Base-by-base conservation (phyloP, 2,888 invertebrate species). In the Vannuccia rotundouncinata region DNA sequence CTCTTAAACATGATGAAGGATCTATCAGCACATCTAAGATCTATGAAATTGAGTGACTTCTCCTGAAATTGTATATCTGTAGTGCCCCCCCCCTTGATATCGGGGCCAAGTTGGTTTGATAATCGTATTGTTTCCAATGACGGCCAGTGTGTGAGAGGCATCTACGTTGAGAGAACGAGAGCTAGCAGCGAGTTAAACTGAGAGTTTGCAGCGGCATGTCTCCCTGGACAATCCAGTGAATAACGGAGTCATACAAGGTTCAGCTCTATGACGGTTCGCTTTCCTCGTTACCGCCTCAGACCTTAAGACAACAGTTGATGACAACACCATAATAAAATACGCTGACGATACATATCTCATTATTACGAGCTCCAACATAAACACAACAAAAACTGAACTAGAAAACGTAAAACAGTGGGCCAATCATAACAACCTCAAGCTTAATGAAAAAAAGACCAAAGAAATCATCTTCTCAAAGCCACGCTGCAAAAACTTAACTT, bases 161-260 rank as follows among this genome's bases (percentile, higher is more conserved):
- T n/a, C n/a, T n/a, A n/a, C n/a, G n/a, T n/a, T n/a, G n/a, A n/a
- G n/a, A n/a, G n/a, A n/a, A n/a, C n/a, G n/a, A n/a, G n/a, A n/a
- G n/a, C n/a, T n/a, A n/a, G n/a, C n/a, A n/a, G n/a, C n/a, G n/a
- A n/a, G n/a, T n/a, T n/a, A n/a, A n/a, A n/a, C n/a, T n/a, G n/a
- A n/a, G n/a, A n/a, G n/a, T n/a, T n/a, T n/a, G n/a, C n/a, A n/a
- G n/a, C n/a, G 31, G 2, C 29, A 75, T 5, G 5, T 75, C 29
- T 75, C 31, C 29, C 29, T 27, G 29, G 75, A 75, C 10, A 75
- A 29, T 29, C 29, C 75, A 28, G 31, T 75, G 5, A 75, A 75
- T 27, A 5, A n/a, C 75, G 75, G 75, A 75, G 75, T 75, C 2
- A 75, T 75, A 29, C 75, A 75, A 75, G 75, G 29, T 28, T 75